Evolutionary conservation across 1,140 invertebrate species (phyloP).

Genomic region (Batillaria attramentaria): DNA sequence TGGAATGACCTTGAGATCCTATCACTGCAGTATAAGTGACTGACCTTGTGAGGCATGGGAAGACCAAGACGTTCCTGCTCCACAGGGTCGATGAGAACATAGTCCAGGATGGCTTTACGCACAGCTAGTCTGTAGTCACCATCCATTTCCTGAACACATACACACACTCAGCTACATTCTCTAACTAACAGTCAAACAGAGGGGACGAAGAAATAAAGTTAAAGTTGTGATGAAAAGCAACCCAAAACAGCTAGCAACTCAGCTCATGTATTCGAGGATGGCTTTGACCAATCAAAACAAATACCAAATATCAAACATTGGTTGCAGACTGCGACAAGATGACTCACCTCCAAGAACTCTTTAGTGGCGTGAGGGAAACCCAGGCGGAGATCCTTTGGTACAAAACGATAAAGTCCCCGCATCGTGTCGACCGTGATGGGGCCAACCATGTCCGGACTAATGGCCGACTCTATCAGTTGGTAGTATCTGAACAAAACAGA

Average conservation of each 20-base stretch:
- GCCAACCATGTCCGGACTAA: conserved; percentile 64
- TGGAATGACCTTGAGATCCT: no score
- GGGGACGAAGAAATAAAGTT: no score
- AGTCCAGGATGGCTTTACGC: conserved; percentile 78
- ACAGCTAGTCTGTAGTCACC: conserved; percentile 77
- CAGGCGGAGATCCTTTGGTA: conserved; percentile 51
- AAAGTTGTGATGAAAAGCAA: no score
- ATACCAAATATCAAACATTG: background rate
- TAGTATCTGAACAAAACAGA: conserved; percentile 59
- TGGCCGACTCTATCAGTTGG: conserved; percentile 63
- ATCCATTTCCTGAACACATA: conserved; percentile 76
- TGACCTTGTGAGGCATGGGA: conserved; percentile 73
- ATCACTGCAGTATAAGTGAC: no score
- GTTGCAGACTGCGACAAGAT: background rate
- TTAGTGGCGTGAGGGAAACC: conserved; percentile 48
- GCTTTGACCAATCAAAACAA: background rate
- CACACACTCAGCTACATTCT: no score
- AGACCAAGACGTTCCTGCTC: conserved; percentile 79
- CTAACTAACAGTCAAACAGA: no score
- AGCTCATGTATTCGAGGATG: no score
- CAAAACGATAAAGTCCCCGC: conserved; percentile 62
- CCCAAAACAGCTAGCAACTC: no score
- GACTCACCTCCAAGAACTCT: conserved; percentile 61
- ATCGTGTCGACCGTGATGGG: conserved; percentile 56
- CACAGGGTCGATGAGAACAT: conserved; percentile 79